Evolutionary conservation across 1,140 invertebrate genomes (phyloP).

Genomic region (Trissolcus basalis): DNA sequence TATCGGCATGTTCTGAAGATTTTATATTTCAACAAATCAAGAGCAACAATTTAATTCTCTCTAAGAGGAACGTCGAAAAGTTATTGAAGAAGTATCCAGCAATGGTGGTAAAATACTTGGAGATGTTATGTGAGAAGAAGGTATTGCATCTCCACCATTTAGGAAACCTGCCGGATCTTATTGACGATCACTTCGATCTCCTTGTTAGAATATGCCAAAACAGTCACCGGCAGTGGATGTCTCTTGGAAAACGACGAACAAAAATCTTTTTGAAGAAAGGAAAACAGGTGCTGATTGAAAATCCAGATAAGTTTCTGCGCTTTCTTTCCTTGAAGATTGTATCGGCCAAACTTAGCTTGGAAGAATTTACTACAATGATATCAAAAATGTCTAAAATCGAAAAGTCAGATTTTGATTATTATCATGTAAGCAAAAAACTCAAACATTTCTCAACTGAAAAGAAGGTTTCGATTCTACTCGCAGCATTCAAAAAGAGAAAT

Average conservation of each 20-base stretch:
- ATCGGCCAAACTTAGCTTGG: slow-evolving; percentile 22
- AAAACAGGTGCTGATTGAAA: slow-evolving; percentile 30
- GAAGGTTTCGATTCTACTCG: slow-evolving; percentile 38
- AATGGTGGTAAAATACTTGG: too few species aligned
- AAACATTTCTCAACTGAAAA: slow-evolving; percentile 55
- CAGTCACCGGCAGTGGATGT: slow-evolving; percentile 6
- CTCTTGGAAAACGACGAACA: slow-evolving; percentile 54
- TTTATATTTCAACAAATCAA: slow-evolving; percentile 43
- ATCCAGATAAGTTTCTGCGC: slow-evolving; percentile 39
- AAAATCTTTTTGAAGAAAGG: slow-evolving; percentile 62
- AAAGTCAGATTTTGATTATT: slow-evolving; percentile 13
- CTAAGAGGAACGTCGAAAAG: slow-evolving; percentile 5
- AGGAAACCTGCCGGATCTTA: slow-evolving; percentile 10
- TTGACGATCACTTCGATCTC: slow-evolving; percentile 32
- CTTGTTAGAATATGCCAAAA: slow-evolving; percentile 30
- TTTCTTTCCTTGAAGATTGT: slow-evolving; percentile 59
- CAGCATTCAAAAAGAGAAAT: slow-evolving; percentile 60
- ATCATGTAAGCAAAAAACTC: slow-evolving; percentile 38
- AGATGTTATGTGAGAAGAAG: not conserved
- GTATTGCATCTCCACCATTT: not conserved
- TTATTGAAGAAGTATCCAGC: slow-evolving; percentile 8
- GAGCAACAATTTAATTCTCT: too few species aligned
- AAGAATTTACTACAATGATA: slow-evolving; percentile 61
- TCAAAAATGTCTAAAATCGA: slow-evolving; percentile 46
- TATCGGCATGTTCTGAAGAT: slow-evolving; percentile 48